These are phyloP conservation scores for Vombatus ursinus DNA, from an alignment of 2,113 vertebrate genomes.

Conservation along the genomic window DNA sequence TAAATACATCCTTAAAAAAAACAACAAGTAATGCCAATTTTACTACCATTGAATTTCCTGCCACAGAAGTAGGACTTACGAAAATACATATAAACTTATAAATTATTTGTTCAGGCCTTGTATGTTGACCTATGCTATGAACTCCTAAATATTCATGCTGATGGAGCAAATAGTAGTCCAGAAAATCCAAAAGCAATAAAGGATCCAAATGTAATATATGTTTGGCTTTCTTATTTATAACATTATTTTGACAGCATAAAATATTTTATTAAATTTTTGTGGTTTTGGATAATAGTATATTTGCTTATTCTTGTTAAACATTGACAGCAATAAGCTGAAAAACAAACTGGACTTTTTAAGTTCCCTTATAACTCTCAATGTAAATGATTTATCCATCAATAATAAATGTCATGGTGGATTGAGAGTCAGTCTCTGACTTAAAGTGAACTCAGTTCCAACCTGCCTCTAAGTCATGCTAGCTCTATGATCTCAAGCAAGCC, in stretches of 20 bases:
- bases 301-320: background rate
- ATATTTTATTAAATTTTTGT: background rate
- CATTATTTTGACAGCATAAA: background rate
- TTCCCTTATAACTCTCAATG: background rate
- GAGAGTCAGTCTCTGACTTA: no score
- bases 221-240: background rate
- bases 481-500: no score
- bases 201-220: background rate
- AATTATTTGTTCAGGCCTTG: background rate
- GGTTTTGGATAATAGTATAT: background rate
- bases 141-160: background rate
- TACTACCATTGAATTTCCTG: background rate
- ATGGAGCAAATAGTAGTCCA: background rate
- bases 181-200: background rate
- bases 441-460: no score
- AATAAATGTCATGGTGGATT: no score
- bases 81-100: background rate
- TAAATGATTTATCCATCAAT: background rate
- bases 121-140: background rate
- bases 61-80: background rate
- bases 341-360: background rate
- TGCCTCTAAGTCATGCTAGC: no score
- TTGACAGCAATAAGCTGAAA: background rate
- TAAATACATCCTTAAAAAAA: background rate
- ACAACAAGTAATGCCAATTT: background rate